Percentiles rank a stretch among this genome's conserved stretches.
Evolutionary conservation across 35 echinoderm and acorn worm genomes (phyloP).

Genomic region (Ophiothrix spiculata): DNA sequence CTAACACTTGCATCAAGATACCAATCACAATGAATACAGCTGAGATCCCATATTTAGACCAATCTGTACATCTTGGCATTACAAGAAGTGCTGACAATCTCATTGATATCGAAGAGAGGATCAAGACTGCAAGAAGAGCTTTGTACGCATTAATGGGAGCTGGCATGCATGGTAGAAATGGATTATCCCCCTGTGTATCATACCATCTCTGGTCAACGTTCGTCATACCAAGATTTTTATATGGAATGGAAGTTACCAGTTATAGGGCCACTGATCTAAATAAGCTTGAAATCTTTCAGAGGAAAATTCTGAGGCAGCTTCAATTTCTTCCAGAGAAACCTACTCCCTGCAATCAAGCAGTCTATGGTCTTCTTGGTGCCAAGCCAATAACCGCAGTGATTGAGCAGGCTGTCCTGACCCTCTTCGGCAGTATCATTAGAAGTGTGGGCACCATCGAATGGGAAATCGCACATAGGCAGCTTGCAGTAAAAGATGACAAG

Average conservation of each 20-base stretch:
- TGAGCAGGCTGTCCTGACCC: background rate
- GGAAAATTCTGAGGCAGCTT: background rate
- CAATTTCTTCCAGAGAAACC: slow-evolving; percentile 1
- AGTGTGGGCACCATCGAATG: background rate
- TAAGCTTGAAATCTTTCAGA: background rate
- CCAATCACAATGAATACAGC: background rate
- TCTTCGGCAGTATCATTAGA: background rate
- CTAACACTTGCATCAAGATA: background rate
- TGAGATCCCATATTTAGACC: background rate
- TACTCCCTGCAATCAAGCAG: background rate
- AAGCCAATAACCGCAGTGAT: background rate
- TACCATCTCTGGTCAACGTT: background rate
- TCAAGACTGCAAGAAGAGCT: background rate
- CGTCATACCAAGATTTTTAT: background rate
- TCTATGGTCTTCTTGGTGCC: background rate
- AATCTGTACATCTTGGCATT: background rate
- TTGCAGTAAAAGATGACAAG: no score
- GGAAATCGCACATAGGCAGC: background rate
- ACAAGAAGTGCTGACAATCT: background rate
- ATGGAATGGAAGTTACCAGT: background rate
- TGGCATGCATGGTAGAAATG: background rate
- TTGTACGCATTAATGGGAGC: background rate
- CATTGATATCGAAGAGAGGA: background rate
- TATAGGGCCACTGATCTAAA: background rate
- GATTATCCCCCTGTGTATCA: background rate